A percentile compares a stretch with the other conserved stretches of the same genome.
These are phyloP conservation scores for Ptiloglossa arizonensis DNA, from an alignment of 1,140 invertebrate species.

Conservation along the genomic window DNA sequence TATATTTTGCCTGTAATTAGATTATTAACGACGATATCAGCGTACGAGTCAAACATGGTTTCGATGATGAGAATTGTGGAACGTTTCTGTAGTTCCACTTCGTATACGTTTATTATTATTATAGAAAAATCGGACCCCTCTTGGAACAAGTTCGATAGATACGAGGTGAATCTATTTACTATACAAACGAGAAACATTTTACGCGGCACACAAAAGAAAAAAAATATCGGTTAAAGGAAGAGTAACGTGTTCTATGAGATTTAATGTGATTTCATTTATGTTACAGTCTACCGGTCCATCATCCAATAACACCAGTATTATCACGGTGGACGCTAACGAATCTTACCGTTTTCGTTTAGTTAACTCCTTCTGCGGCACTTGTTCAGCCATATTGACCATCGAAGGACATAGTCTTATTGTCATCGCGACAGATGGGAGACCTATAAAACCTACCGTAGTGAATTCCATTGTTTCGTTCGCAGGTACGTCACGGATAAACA, in stretches of 20 bases:
- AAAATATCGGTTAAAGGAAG: neutral
- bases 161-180: too few species aligned
- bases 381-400: conserved; percentile 81
- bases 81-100: too few species aligned
- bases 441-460: conserved; percentile 15
- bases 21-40: too few species aligned
- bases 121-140: too few species aligned
- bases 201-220: neutral
- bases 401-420: conserved; percentile 81
- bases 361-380: conserved; percentile 80
- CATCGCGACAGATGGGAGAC: conserved; percentile 81
- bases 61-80: too few species aligned
- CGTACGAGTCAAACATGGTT: too few species aligned
- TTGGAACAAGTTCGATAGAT: too few species aligned
- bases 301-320: conserved; percentile 23
- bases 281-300: conserved; percentile 24
- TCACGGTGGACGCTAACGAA: conserved; percentile 65
- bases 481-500: conserved; percentile 7
- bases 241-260: too few species aligned
- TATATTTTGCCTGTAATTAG: neutral
- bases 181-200: too few species aligned
- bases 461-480: conserved; percentile 32
- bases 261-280: neutral
- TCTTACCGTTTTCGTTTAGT: conserved; percentile 82
- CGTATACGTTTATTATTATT: too few species aligned